Conservation (phyloP, 2,888 invertebrate genomes). For the Pammene fasciana region DNA sequence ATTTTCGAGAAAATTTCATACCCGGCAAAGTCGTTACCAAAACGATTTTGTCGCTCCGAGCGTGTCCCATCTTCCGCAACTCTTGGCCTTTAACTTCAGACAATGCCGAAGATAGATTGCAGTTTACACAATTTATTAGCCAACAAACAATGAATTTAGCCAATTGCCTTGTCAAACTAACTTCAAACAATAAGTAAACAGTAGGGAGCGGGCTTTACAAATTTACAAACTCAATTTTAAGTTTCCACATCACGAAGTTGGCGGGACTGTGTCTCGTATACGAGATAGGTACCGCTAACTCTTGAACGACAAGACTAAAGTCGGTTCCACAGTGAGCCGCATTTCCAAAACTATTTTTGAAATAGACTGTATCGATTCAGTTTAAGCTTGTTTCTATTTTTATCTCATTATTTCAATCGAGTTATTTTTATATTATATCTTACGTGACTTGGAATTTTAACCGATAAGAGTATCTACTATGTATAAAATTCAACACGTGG, state of each 20-base stretch:
- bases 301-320: constrained; percentile 18
- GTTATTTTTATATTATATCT: not conserved
- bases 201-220: constrained; percentile 35
- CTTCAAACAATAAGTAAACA: constrained; percentile 41
- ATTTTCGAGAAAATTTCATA: not conserved
- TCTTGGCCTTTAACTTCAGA: constrained; percentile 35
- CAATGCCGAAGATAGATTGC: constrained; percentile 36
- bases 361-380: constrained; percentile 25
- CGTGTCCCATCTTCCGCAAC: not conserved
- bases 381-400: not conserved
- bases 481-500: constrained; percentile 3
- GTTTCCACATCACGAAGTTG: constrained; percentile 41
- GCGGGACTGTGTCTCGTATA: constrained; percentile 38
- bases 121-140: constrained; percentile 41
- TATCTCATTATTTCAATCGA: not conserved
- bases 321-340: constrained; percentile 12
- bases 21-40: not conserved
- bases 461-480: no score
- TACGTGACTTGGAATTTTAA: no score
- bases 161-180: constrained; percentile 42
- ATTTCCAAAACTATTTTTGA: constrained; percentile 24
- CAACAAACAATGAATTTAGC: constrained; percentile 37
- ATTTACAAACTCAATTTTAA: constrained; percentile 44
- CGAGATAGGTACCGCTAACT: constrained; percentile 30
- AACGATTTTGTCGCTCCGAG: not conserved